Conservation (phyloP, 2,113 vertebrate species). For the Potamarius usumacintae region DNA sequence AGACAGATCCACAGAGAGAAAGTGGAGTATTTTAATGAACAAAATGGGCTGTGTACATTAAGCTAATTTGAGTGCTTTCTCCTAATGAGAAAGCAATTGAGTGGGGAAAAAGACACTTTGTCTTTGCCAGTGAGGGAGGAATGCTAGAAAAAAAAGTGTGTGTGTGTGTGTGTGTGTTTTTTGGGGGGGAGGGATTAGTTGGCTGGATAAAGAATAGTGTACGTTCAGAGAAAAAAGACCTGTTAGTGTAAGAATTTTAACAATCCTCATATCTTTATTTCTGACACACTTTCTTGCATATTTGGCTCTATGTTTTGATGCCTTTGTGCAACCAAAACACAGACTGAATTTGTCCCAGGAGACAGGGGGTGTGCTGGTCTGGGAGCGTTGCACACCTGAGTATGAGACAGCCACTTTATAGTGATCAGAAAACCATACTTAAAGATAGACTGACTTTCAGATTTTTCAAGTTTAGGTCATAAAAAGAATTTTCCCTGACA, state of each 20-base stretch:
- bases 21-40: constrained; percentile 17
- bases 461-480: no score
- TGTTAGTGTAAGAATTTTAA: constrained; percentile 12
- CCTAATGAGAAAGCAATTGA: constrained; percentile 41
- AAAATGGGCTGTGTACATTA: constrained; percentile 28
- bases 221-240: not conserved
- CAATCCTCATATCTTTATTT: not conserved
- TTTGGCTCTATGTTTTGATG: not conserved
- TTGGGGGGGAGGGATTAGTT: not conserved
- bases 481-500: no score
- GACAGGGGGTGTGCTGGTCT: not conserved
- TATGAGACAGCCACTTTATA: constrained; percentile 17
- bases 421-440: not conserved
- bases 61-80: constrained; percentile 35
- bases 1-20: not conserved
- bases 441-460: no score
- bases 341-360: not conserved
- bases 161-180: no score
- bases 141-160: not conserved
- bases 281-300: not conserved
- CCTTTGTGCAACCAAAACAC: not conserved
- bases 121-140: not conserved
- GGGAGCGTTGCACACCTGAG: not conserved
- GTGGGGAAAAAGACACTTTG: not conserved
- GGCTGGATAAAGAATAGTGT: not conserved